Evolutionary conservation across 2,888 invertebrate species (phyloP), one percentile per base, ranked within the genome.

Genomic region (Eretmocerus hayati): DNA sequence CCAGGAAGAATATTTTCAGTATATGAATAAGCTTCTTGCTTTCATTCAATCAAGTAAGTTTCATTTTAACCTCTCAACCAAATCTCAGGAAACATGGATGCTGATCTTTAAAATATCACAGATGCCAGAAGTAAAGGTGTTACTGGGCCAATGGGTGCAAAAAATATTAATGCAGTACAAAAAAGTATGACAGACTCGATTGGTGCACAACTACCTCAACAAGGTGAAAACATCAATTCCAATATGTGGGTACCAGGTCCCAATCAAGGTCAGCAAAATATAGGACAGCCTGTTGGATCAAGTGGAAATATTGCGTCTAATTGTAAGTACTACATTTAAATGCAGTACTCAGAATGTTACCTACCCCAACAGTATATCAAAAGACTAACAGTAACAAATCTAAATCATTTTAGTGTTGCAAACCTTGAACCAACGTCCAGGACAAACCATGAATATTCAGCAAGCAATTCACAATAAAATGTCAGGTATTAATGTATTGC

Each of bases 1-100:
- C 16, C 64, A 81, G 80, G 93, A 93, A 62, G 93, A 94, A 64
- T 94, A 94, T 65, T 75, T 93, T 67, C 85, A 88, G 38, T 85
- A 89, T 75, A 90, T 93, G 2, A 92, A 92, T 1, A 81, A 92
- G 61, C 75, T 94, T 4, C 90, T 93, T 59, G 76, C 92, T 53
- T 92, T 93, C 74, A 88, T 93, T 33, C 78, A 93, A 73, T 83
- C 90, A 80, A 88, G 90, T 83, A 80, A 84, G 84, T 83, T n/a
- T n/a, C n/a, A n/a, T n/a, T n/a, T n/a, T n/a, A n/a, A n/a, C n/a
- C n/a, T n/a, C n/a, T 59, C 32, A 39, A 38, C 22, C 42, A 22
- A 33, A 30, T 8, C 32, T 46, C 48, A 4, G 37, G 43, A 48
- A 49, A 35, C 40, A 22, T 38, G 16, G 16, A 38, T 33, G 8